Evolutionary conservation across 92 coral and sea anemone genomes (phyloP), one percentile per base, ranked within the genome.

Genomic region (Porites evermanni): DNA sequence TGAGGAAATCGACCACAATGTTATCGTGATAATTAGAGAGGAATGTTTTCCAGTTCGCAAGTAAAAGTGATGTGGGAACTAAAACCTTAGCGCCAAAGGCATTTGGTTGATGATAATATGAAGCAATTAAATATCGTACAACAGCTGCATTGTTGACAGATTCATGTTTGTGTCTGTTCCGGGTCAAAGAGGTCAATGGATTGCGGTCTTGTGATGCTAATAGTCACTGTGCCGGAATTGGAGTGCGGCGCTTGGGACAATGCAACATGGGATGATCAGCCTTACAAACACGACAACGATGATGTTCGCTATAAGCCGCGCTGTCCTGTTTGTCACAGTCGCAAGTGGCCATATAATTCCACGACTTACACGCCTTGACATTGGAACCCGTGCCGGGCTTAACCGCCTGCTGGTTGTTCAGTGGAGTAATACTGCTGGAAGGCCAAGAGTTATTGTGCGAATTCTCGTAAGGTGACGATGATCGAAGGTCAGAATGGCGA

Each of bases 241-340:
- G 79, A 8, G 17, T 11, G 17, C 16, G 67, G 60, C 80, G 64
- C 10, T 83, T 83, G 1, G 79, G 72, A 65, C 87, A 83, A 7
- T 83, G 80, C 7, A 76, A 32, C 67, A 76, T 76, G 9, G 80
- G 80, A 76, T 76, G 80, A 76, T 76, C 67, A 2, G 44, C 52
- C 7, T 10, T 32, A 24, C 47, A 53, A 20, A 76, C 80, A 6
- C 80, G 67, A 19, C 67, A 76, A 21, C 10, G 19, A n/a, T 76
- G 80, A 23, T 76, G 80, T 53, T 23, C 67, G 44, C 50, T 54
- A 76, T 76, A 76, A 24, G 64, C 23, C 8, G 80, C 20, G 65
- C 66, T 26, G 38, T 21, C 52, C 47, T 21, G 20, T 75, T 75
- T 59, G 80, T 61, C 21, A 9, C 75, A 71, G 2, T 51, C 38